Conservation (phyloP, 37 sponge, comb jelly and placozoan genomes). For the Beroe forskalii region DNA sequence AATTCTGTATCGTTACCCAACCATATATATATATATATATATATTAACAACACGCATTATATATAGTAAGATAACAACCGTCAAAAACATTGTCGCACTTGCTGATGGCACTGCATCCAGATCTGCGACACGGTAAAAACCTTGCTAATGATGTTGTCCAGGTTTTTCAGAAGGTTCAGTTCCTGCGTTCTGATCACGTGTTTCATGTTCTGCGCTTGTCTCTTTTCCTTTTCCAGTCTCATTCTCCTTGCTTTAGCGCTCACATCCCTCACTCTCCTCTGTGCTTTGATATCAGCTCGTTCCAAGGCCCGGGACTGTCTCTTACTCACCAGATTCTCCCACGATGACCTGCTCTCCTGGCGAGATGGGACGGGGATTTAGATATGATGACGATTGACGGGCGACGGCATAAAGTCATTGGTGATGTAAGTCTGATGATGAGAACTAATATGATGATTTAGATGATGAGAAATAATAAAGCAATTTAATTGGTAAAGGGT, state of each 20-base stretch:
- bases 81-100: too few relatives aligned
- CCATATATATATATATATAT: too few relatives aligned
- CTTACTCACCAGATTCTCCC: slow-evolving; percentile 49
- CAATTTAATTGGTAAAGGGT: too few relatives aligned
- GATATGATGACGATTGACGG: background rate
- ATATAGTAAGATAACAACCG: too few relatives aligned
- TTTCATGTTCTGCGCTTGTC: slow-evolving; percentile 34
- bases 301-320: slow-evolving; percentile 53
- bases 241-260: slow-evolving; percentile 36
- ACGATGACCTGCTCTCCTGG: slow-evolving; percentile 23
- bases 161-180: background rate
- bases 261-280: background rate
- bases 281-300: slow-evolving; percentile 47
- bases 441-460: too few relatives aligned
- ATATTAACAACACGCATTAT: too few relatives aligned
- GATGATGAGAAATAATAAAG: too few relatives aligned
- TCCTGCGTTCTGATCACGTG: background rate
- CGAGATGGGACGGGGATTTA: background rate
- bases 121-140: too few relatives aligned
- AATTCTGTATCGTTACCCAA: too few relatives aligned
- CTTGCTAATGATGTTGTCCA: slow-evolving; percentile 54
- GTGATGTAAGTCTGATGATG: too few relatives aligned
- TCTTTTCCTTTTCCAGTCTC: slow-evolving; percentile 32
- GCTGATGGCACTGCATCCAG: too few relatives aligned
- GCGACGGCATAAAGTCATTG: too few relatives aligned